Conservation (phyloP, 2,113 vertebrate species). For the Tupaia tana region DNA sequence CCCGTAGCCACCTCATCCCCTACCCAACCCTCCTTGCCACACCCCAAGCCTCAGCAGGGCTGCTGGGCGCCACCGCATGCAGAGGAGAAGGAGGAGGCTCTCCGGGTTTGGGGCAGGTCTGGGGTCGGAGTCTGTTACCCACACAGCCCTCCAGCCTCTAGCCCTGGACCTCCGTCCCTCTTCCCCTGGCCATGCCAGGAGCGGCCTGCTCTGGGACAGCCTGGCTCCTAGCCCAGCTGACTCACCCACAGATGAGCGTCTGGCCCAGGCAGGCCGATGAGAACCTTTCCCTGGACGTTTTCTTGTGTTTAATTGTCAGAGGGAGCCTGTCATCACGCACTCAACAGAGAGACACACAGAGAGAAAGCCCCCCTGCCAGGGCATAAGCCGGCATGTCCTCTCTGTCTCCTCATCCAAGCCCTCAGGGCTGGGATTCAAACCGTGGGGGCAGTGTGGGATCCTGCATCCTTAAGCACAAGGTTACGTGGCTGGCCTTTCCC, state of each 20-base stretch:
- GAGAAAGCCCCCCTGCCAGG: no score
- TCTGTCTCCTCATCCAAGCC: no score
- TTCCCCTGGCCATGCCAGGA: fast-evolving
- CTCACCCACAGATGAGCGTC: fast-evolving
- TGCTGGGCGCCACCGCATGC: fast-evolving
- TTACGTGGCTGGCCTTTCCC: no score
- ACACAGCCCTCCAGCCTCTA: not conserved
- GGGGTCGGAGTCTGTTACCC: not conserved
- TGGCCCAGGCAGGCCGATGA: not conserved
- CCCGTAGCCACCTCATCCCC: not conserved
- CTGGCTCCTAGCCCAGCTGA: not conserved
- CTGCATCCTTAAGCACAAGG: no score
- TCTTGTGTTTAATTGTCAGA: not conserved
- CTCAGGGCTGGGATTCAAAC: no score
- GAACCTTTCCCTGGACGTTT: not conserved
- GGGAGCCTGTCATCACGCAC: no score
- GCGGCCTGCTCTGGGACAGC: not conserved
- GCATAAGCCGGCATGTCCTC: no score
- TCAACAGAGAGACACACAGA: no score
- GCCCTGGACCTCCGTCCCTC: not conserved
- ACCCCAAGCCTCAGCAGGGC: fast-evolving
- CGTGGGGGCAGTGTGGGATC: no score
- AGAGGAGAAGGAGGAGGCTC: not conserved
- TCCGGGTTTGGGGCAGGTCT: not conserved
- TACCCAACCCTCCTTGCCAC: not conserved